These are phyloP conservation scores for Bembecia ichneumoniformis DNA, from an alignment of 2,888 invertebrate genomes.

Conservation along the genomic window DNA sequence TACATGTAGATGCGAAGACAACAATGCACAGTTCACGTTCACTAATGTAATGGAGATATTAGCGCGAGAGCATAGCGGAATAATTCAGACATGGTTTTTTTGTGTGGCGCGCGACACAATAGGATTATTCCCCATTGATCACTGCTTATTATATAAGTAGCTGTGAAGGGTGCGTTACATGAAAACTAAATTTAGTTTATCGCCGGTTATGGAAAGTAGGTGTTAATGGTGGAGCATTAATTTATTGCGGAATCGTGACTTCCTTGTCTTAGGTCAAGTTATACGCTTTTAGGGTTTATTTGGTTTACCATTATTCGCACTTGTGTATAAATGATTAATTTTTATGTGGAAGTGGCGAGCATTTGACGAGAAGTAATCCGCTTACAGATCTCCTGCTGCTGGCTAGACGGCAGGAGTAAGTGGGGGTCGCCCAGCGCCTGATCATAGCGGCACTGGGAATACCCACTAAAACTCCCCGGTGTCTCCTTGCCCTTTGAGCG, in stretches of 20 bases:
- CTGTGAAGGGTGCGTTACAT: slow-evolving; percentile 65
- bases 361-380: too few species aligned
- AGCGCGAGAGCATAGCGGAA: slow-evolving; percentile 64
- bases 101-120: slow-evolving; percentile 61
- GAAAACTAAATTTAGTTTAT: slow-evolving; percentile 73
- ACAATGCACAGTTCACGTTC: slow-evolving; percentile 46
- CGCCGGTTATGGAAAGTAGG: slow-evolving; percentile 72
- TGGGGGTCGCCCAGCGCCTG: too few species aligned
- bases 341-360: too few species aligned
- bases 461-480: too few species aligned
- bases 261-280: slow-evolving; percentile 41
- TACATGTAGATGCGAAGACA: slow-evolving; percentile 30
- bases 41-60: slow-evolving; percentile 70
- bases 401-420: too few species aligned
- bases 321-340: too few species aligned
- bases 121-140: slow-evolving; percentile 72
- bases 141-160: slow-evolving; percentile 68
- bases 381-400: too few species aligned
- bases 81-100: slow-evolving; percentile 69
- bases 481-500: too few species aligned
- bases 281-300: slow-evolving; percentile 18
- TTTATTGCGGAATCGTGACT: slow-evolving; percentile 66
- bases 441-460: too few species aligned
- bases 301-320: too few species aligned
- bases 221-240: slow-evolving; percentile 65